phyloP scores from a whole-genome alignment of 2,113 vertebrate species.

The Stictonetta naevosa region DNA sequence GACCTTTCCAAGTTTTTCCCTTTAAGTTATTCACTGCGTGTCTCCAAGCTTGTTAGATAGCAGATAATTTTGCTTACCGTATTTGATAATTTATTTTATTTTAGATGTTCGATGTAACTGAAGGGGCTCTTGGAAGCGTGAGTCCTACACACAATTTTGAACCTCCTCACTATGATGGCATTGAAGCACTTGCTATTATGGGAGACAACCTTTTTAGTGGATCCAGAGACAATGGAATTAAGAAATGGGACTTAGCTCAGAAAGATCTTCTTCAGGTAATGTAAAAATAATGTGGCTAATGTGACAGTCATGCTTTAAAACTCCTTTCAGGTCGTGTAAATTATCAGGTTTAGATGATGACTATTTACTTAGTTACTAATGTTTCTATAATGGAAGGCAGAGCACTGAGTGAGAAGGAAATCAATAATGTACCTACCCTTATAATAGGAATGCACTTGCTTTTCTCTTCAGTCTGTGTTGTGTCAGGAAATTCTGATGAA shows the following conservation, averaged over 20 bases:
- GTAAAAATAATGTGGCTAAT: background rate
- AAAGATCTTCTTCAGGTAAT: slow-evolving; percentile 91
- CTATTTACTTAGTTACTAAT: background rate
- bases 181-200: slow-evolving; percentile 88
- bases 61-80: background rate
- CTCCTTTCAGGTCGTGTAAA: background rate
- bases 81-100: background rate
- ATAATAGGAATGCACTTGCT: background rate
- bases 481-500: background rate
- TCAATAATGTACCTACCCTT: background rate
- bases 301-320: background rate
- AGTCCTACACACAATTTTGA: slow-evolving; percentile 88
- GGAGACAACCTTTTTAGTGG: slow-evolving; percentile 90
- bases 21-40: background rate
- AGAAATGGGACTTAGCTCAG: slow-evolving; percentile 92
- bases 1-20: background rate
- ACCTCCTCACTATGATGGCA: slow-evolving; percentile 90
- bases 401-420: background rate
- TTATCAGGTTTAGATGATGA: background rate
- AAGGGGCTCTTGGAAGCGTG: slow-evolving; percentile 91
- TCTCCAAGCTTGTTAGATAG: background rate
- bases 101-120: slow-evolving; percentile 95
- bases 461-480: background rate
- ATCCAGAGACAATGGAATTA: slow-evolving; percentile 92
- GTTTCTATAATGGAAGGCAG: background rate